Base-by-base conservation (phyloP, 2,888 invertebrate genomes). In the Lasioglossum marginatum region DNA sequence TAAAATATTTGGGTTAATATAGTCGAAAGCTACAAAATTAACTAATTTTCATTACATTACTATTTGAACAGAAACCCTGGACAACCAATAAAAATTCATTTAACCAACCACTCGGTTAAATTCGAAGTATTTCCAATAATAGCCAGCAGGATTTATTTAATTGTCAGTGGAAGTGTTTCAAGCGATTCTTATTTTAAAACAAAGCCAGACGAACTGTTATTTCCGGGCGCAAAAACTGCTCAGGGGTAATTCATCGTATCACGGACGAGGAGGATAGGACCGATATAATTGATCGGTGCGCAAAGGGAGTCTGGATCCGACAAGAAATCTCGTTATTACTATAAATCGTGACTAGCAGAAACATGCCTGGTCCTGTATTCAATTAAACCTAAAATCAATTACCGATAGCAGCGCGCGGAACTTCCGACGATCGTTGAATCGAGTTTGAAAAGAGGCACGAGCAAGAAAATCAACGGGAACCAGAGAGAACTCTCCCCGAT, bases 331-430 rank as follows among this genome's bases (percentile, higher is more conserved):
- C 76, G 45, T 80, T 83, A 85, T 85, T 85, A 73, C 48, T 60
- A 74, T 83, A 74, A 85, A 83, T 83, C 79, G 72, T 34, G 52
- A 57, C 16, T 27, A 68, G 68, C 37, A 77, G 79, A 77, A 85
- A 80, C 78, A 63, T 23, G 31, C 37, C 57, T 43, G 48, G 48
- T 60, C 48, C 74, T 37, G 52, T 68, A 74, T 74, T 83, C 76
- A 79, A 81, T 83, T 86, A 83, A 83, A 77, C 77, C 63, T 66
- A 77, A 86, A 87, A 86, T 83, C 86, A 83, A 87, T 87, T 83
- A 86, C 45, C 79, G 74, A 74, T 68, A 37, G n/a, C 16, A 4
- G 45, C 45, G 34, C 31, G 45, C 16, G 57, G 45, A 57, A 78
- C 78, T 75, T 82, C 78, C 82, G 76, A 81, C 76, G 77, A 71